Conservation (phyloP, 2,888 invertebrate species). For the Callinectes sapidus region DNA sequence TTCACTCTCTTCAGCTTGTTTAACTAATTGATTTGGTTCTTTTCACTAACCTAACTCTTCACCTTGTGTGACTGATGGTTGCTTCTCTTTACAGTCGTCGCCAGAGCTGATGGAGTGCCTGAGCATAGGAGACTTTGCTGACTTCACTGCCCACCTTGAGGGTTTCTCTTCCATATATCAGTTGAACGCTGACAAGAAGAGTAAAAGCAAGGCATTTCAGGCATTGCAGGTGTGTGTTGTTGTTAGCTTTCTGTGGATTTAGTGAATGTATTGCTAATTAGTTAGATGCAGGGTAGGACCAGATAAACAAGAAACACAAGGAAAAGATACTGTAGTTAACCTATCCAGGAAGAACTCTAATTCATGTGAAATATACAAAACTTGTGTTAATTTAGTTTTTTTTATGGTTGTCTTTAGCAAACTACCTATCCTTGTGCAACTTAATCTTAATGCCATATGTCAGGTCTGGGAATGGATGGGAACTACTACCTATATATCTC, state of each 20-base stretch:
- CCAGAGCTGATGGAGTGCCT: conserved; percentile 90
- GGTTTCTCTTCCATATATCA: conserved; percentile 93
- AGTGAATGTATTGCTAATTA: neutral
- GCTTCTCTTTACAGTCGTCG: conserved; percentile 82
- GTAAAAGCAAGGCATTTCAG: conserved; percentile 94
- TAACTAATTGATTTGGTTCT: too few relatives aligned
- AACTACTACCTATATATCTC: neutral
- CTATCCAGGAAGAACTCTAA: too few relatives aligned
- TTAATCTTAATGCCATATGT: neutral
- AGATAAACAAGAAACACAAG: too few relatives aligned
- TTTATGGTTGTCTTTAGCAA: neutral
- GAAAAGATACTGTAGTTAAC: too few relatives aligned
- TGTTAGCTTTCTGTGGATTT: neutral
- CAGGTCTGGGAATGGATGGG: neutral
- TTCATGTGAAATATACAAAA: neutral
- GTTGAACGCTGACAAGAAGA: conserved; percentile 94
- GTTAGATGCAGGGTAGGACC: neutral
- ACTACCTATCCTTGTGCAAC: neutral
- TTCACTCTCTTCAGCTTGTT: too few relatives aligned
- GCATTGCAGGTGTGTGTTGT: conserved; percentile 80
- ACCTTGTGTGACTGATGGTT: neutral
- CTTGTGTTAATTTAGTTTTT: neutral
- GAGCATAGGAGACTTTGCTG: conserved; percentile 90
- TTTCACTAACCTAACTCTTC: too few relatives aligned
- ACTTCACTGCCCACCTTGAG: conserved; percentile 94